These are phyloP conservation scores for Mellilla xanthometata DNA, from an alignment of 2,888 invertebrate genomes.

Conservation along the genomic window DNA sequence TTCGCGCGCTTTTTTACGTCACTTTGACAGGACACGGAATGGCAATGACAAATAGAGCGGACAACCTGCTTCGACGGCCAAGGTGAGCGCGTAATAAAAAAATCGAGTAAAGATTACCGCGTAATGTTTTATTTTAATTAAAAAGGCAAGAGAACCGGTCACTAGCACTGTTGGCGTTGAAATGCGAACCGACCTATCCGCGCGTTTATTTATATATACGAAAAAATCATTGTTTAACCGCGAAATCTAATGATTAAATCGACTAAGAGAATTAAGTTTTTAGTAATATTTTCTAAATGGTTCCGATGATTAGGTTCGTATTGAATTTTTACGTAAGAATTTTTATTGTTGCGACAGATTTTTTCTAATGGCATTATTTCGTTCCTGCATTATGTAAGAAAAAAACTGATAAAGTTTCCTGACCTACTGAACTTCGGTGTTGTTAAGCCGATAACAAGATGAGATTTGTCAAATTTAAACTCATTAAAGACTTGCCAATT, in stretches of 20 bases:
- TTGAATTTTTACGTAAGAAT: conserved; percentile 16
- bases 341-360: conserved; percentile 29
- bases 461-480: not conserved
- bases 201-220: conserved; percentile 45
- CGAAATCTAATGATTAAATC: conserved; percentile 23
- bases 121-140: conserved; percentile 23
- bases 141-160: conserved; percentile 34
- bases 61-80: conserved; percentile 60
- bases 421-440: conserved; percentile 18
- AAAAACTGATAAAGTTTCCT: conserved; percentile 2
- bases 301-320: conserved; percentile 5
- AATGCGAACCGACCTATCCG: conserved; percentile 31
- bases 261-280: conserved; percentile 21
- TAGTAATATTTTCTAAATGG: conserved; percentile 4
- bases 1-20: conserved; percentile 72
- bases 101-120: conserved; percentile 31
- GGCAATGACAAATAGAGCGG: conserved; percentile 60
- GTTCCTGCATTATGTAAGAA: conserved; percentile 10
- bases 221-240: conserved; percentile 21
- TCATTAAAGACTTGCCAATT: no score
- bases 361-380: conserved; percentile 6
- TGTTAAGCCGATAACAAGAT: conserved; percentile 8
- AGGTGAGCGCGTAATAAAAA: no score
- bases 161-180: conserved; percentile 30
- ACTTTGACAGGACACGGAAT: conserved; percentile 71